Evolutionary conservation across 2,113 vertebrate species (phyloP).

Genomic region (Pseudorectes ferrugineus): DNA sequence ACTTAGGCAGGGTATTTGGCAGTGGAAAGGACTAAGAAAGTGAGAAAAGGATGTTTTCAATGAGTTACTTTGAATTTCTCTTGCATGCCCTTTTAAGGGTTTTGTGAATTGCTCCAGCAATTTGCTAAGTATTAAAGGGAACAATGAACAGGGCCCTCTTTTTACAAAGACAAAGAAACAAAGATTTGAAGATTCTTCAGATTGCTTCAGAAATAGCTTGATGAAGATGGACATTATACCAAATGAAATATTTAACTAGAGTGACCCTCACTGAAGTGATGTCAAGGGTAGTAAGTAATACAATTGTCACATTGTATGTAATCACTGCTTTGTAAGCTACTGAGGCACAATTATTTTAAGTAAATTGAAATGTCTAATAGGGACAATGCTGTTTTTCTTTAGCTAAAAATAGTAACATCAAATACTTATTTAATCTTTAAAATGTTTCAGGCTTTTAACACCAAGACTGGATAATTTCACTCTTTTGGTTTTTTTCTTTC

Average conservation of each 20-base stretch:
- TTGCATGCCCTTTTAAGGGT: neutral
- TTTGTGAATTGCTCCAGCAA: constrained; percentile 27
- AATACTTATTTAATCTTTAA: neutral
- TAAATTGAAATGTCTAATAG: constrained; percentile 16
- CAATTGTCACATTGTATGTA: constrained; percentile 46
- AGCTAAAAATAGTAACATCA: neutral
- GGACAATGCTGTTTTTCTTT: constrained; percentile 1
- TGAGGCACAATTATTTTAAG: constrained; percentile 44
- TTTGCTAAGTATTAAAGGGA: constrained; percentile 30
- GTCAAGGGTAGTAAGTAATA: constrained; percentile 55
- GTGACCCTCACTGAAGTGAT: constrained; percentile 44
- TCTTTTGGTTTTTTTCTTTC: neutral
- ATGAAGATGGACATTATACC: constrained; percentile 46
- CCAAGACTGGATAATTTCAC: neutral
- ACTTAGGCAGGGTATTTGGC: neutral
- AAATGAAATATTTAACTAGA: constrained; percentile 56
- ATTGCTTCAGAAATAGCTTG: constrained; percentile 35
- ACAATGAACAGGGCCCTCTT: neutral
- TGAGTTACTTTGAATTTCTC: neutral
- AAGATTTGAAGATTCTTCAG: constrained; percentile 36
- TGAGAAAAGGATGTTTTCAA: constrained; percentile 16
- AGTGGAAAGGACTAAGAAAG: neutral
- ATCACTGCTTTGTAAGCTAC: constrained; percentile 37
- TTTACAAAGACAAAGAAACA: constrained; percentile 33
- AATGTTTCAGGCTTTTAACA: neutral